phyloP scores from a whole-genome alignment of 2,797 vertebrate species.

The Lutjanus argentimaculatus region DNA sequence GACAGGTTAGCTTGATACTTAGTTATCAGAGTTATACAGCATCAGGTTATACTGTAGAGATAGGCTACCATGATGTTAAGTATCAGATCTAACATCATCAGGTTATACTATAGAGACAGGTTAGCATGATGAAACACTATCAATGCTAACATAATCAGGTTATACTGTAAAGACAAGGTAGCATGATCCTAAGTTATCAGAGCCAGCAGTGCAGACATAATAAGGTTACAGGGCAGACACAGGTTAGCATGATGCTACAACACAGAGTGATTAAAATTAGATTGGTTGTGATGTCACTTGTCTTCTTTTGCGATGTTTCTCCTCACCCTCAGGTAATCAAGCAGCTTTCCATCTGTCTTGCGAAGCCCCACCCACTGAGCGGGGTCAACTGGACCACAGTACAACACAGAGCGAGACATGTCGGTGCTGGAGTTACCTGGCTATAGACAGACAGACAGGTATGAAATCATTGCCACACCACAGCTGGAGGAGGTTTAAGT shows the following conservation, averaged over 20 bases:
- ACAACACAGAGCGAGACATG: conserved; percentile 74
- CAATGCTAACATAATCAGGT: too few relatives aligned
- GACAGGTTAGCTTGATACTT: too few relatives aligned
- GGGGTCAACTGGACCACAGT: conserved; percentile 88
- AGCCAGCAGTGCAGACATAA: too few relatives aligned
- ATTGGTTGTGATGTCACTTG: neutral
- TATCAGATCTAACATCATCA: conserved; percentile 91
- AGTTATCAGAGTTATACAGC: too few relatives aligned
- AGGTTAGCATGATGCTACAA: neutral
- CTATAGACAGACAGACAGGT: conserved; percentile 58
- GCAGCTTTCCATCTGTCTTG: conserved; percentile 87
- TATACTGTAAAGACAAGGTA: too few relatives aligned
- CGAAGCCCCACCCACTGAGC: conserved; percentile 94
- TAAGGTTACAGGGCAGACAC: neutral
- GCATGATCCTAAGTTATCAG: too few relatives aligned
- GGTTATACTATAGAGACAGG: conserved; percentile 86
- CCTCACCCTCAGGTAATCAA: conserved; percentile 93
- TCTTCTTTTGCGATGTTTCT: neutral
- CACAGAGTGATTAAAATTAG: neutral
- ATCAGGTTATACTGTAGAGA: neutral
- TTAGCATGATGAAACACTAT: too few relatives aligned
- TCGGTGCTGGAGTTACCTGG: conserved; percentile 74
- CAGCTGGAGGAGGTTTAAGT: too few relatives aligned
- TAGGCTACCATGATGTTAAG: neutral
- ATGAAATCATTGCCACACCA: neutral